Percentiles rank a stretch among this genome's conserved stretches.
phyloP scores from a whole-genome alignment of 92 coral and sea anemone species.

The Plumapathes pennacea region DNA sequence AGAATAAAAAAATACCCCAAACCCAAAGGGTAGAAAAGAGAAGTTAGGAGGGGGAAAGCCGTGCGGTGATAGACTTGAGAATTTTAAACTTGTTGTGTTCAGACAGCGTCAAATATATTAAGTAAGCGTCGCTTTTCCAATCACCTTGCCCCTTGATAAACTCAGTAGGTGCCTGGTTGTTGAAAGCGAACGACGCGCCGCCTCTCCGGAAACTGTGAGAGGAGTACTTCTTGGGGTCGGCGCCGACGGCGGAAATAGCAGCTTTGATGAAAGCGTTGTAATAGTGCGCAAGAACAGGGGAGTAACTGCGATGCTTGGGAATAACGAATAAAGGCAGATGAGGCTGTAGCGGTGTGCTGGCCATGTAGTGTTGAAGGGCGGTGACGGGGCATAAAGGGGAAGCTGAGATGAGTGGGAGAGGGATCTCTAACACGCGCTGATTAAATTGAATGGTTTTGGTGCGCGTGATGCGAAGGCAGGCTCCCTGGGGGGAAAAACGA shows the following conservation, averaged over 20 bases:
- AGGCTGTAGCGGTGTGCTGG: slow-evolving; percentile 11
- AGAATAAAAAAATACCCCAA: too few relatives aligned
- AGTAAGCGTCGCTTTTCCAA: slow-evolving; percentile 26
- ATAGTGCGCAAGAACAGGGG: slow-evolving; percentile 12
- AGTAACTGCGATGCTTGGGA: slow-evolving; percentile 1
- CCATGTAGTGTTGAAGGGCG: slow-evolving; percentile 35
- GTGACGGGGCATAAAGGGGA: slow-evolving; percentile 48
- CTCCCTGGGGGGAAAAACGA: slow-evolving; percentile 27
- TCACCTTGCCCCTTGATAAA: slow-evolving; percentile 35
- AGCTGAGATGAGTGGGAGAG: slow-evolving; percentile 34
- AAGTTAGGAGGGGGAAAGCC: too few relatives aligned
- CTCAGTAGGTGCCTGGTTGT: slow-evolving; percentile 4
- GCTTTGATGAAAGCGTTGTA: slow-evolving; percentile 17
- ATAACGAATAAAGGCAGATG: slow-evolving; percentile 10
- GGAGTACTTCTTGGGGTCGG: slow-evolving; percentile 8
- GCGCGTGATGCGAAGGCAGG: slow-evolving; percentile 11
- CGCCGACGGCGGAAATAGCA: slow-evolving; percentile 7
- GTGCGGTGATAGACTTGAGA: too few relatives aligned
- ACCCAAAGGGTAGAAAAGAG: too few relatives aligned
- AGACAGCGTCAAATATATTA: slow-evolving; percentile 23
- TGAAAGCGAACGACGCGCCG: slow-evolving; percentile 15
- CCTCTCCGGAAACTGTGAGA: slow-evolving; percentile 23
- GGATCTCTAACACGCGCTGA: slow-evolving; percentile 37
- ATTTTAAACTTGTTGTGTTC: slow-evolving; percentile 1
- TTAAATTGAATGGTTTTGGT: slow-evolving; percentile 42